These are phyloP conservation scores for Serrognathus titanus DNA, from an alignment of 2,888 invertebrate genomes.

Conservation along the genomic window DNA sequence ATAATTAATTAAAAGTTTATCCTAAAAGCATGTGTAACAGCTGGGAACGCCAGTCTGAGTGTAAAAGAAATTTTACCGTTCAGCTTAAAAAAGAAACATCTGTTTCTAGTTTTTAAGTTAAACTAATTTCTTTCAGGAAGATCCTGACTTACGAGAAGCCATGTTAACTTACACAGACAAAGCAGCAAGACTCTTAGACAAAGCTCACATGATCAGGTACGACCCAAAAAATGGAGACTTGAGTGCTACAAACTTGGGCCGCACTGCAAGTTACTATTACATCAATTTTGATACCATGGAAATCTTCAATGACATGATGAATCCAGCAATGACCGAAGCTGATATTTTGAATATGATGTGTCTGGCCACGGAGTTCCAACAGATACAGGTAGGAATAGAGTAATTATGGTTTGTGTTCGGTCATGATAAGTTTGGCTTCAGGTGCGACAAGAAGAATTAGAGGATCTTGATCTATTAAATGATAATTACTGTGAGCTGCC, in stretches of 20 bases:
- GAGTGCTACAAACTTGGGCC: slow-evolving; percentile 80
- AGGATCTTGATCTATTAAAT: slow-evolving; percentile 79
- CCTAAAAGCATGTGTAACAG: too few relatives aligned
- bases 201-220: slow-evolving; percentile 91
- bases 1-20: too few relatives aligned
- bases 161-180: slow-evolving; percentile 73
- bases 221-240: slow-evolving; percentile 81
- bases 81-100: background rate
- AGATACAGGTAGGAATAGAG: slow-evolving; percentile 62
- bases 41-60: too few relatives aligned
- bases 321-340: slow-evolving; percentile 78
- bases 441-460: slow-evolving; percentile 92
- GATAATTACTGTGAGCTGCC: slow-evolving; percentile 72
- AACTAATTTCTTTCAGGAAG: slow-evolving; percentile 52
- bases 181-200: slow-evolving; percentile 84
- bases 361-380: slow-evolving; percentile 90
- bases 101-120: slow-evolving; percentile 1
- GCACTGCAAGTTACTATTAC: slow-evolving; percentile 97
- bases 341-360: slow-evolving; percentile 90
- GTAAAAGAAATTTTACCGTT: too few relatives aligned
- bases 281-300: slow-evolving; percentile 95
- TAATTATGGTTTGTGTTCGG: background rate
- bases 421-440: slow-evolving; percentile 35
- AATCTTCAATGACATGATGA: slow-evolving; percentile 80
- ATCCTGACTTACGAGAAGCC: slow-evolving; percentile 74